Base-by-base conservation (phyloP, 2,888 invertebrate species). In the Tipula unca region DNA sequence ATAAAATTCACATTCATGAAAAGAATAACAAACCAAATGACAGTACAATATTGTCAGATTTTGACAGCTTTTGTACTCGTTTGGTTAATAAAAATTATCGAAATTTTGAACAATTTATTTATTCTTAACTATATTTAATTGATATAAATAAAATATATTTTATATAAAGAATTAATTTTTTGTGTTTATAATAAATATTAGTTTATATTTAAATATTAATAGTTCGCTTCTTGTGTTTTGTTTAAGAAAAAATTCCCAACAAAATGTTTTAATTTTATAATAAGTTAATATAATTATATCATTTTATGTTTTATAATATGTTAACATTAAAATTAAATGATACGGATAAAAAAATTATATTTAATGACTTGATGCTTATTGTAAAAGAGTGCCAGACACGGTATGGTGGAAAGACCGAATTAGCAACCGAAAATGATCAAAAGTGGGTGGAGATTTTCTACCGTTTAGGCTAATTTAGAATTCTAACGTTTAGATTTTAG, bases 381-480 rank as follows among this genome's bases (percentile, higher is more conserved):
- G 89, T 90, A 36, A 89, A 88, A 85, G 88, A 88, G 35, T 97
- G 97, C 89, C 97, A 96, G 89, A 94, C 93, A 87, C 92, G 96
- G 86, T 98, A 96, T 92, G 96, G 96, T 87, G 97, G 96, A 4
- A 95, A 96, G 90, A 95, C 95, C 85, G 97, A 98, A 90, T 91
- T 98, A 86, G 98, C 98, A 0, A 97, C 98, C 14, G 98, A 98
- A 90, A 94, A 95, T 88, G 97, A 98, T 90, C 91, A 92, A 88
- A 91, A 92, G 92, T 92, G 87, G 82, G 88, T 29, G 90, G 69
- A 88, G 88, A 83, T 83, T n/a, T 86, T 86, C 82, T 39, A 83
- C 13, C 6, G 6, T 39, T 39, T 39, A 13, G 8, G 36, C 13
- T 36, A 5, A 32, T 32, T 32, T 32, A 32, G 32, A 32, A 5